Evolutionary conservation across 2,113 vertebrate genomes (phyloP).

Genomic region (Hoplias malabaricus): DNA sequence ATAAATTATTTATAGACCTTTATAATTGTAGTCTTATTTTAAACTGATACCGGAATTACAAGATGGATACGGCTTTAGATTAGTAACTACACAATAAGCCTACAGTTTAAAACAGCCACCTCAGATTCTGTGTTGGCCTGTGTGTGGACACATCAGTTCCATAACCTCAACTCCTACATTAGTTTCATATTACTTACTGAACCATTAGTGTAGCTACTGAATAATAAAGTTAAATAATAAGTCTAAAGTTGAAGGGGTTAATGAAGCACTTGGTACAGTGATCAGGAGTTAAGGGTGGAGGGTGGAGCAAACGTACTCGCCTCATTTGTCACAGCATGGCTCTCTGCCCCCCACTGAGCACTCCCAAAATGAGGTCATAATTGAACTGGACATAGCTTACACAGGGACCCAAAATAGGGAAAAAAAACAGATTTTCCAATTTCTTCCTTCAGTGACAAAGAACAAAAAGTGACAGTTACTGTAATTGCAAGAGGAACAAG

Average conservation of each 20-base stretch:
- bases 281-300: constrained; percentile 49
- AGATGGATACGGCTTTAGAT: too few relatives aligned
- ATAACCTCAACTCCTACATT: too few relatives aligned
- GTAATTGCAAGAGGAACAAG: constrained; percentile 72
- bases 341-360: constrained; percentile 54
- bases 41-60: too few relatives aligned
- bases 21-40: too few relatives aligned
- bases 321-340: constrained; percentile 64
- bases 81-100: too few relatives aligned
- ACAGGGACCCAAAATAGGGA: constrained; percentile 57
- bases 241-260: constrained; percentile 36
- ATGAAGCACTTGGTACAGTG: constrained; percentile 59
- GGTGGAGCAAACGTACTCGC: constrained; percentile 64
- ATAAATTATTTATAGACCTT: too few relatives aligned
- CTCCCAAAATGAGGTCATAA: constrained; percentile 74
- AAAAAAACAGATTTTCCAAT: constrained; percentile 68
- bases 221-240: background rate
- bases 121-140: too few relatives aligned
- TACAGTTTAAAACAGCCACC: too few relatives aligned
- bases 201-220: background rate
- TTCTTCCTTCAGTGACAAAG: constrained; percentile 76
- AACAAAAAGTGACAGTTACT: constrained; percentile 83
- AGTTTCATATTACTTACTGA: background rate
- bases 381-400: constrained; percentile 74
- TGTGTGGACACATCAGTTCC: too few relatives aligned